A percentile compares a stretch with the other conserved stretches of the same genome.
These are phyloP conservation scores for Loris lydekkerianus DNA, from an alignment of 2,797 vertebrate genomes.

Conservation along the genomic window DNA sequence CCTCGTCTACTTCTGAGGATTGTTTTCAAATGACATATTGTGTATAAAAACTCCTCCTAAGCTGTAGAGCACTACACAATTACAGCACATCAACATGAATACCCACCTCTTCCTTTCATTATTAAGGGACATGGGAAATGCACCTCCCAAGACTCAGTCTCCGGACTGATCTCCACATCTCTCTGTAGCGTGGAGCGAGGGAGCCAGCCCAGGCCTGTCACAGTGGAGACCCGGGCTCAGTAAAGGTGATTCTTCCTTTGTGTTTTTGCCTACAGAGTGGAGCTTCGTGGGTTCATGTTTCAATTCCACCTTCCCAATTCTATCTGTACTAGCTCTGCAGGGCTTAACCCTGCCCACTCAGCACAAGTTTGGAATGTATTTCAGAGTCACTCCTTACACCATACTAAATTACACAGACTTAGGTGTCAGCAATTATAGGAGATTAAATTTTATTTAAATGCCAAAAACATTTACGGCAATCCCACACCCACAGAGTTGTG, in stretches of 20 bases:
- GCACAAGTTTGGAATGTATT: background rate
- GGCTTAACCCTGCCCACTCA: background rate
- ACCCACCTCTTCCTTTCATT: background rate
- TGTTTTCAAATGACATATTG: conserved; percentile 41
- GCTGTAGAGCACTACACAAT: background rate
- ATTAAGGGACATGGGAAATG: background rate
- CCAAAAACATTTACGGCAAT: background rate
- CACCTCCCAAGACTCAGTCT: background rate
- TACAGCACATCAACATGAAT: background rate
- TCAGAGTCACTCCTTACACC: background rate
- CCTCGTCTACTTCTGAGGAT: background rate
- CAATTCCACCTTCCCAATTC: background rate
- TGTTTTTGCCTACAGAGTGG: background rate
- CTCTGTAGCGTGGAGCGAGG: background rate
- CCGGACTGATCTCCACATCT: too few species aligned
- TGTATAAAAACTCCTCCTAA: background rate
- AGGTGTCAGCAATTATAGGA: background rate
- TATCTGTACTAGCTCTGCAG: background rate
- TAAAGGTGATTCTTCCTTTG: background rate
- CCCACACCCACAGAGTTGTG: background rate
- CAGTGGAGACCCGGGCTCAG: background rate
- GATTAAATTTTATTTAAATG: conserved; percentile 15
- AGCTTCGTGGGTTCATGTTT: background rate
- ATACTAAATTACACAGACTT: background rate
- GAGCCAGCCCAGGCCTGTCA: background rate